A percentile compares a stretch with the other conserved stretches of the same genome.
Evolutionary conservation across 1,140 invertebrate species (phyloP).

Genomic region (Drosophila sechellia): DNA sequence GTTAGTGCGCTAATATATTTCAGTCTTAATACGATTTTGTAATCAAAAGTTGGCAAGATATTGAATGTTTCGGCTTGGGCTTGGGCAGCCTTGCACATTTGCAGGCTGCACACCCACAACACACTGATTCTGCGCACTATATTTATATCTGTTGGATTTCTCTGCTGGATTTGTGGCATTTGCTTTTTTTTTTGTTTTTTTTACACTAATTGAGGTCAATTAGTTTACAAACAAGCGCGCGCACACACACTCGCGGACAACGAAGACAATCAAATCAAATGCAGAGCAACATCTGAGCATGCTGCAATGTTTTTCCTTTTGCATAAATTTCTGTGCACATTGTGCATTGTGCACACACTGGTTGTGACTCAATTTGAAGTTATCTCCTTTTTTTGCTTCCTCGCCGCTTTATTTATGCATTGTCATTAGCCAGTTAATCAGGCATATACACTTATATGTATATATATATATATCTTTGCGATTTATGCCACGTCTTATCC

Average conservation of each 20-base stretch:
- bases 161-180: slow-evolving; percentile 7
- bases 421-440: slow-evolving; percentile 33
- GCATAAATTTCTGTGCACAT: slow-evolving; percentile 66
- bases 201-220: slow-evolving; percentile 77
- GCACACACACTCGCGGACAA: slow-evolving; percentile 28
- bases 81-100: too few species aligned
- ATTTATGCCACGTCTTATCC: slow-evolving; percentile 55
- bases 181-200: slow-evolving; percentile 2
- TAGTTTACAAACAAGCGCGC: slow-evolving; percentile 62
- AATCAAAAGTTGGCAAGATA: not conserved
- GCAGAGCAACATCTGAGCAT: slow-evolving; percentile 53
- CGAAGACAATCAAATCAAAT: slow-evolving; percentile 65
- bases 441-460: slow-evolving; percentile 1
- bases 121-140: not conserved
- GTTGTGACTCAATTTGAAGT: slow-evolving; percentile 40
- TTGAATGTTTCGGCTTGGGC: not conserved
- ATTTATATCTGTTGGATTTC: not conserved
- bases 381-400: slow-evolving; percentile 5
- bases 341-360: slow-evolving; percentile 62
- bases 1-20: not conserved
- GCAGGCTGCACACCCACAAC: slow-evolving; percentile 1
- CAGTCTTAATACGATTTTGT: not conserved
- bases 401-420: slow-evolving; percentile 9
- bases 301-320: slow-evolving; percentile 24
- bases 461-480: slow-evolving; percentile 17